Evolutionary conservation across 2,797 vertebrate species (phyloP).

Genomic region (Aplochiton taeniatus): DNA sequence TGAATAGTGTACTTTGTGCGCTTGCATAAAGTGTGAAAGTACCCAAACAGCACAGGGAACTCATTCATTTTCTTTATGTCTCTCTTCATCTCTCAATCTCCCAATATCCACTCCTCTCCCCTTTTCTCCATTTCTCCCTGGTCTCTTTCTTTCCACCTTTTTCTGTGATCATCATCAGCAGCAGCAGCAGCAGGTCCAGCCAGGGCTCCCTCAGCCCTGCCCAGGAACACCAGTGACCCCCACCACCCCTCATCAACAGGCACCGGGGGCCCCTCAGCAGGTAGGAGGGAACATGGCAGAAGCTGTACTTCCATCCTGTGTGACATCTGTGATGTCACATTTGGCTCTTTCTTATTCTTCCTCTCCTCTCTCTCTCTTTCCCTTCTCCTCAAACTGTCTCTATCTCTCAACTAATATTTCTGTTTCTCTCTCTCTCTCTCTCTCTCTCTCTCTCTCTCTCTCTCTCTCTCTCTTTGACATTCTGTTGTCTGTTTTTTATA

Average conservation of each 20-base stretch:
- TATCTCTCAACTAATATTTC: slow-evolving; percentile 29
- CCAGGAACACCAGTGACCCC: slow-evolving; percentile 54
- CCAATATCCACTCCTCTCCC: not conserved
- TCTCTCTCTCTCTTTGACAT: slow-evolving; percentile 37
- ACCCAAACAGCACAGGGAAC: not conserved
- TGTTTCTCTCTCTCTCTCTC: slow-evolving; percentile 9
- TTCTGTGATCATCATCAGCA: slow-evolving; percentile 3
- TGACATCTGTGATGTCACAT: not conserved
- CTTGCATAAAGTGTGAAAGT: too few species aligned
- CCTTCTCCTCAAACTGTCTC: slow-evolving; percentile 26
- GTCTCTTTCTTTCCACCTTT: not conserved
- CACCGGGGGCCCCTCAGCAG: slow-evolving; percentile 58
- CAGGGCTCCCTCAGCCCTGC: slow-evolving; percentile 54
- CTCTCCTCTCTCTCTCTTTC: slow-evolving; percentile 5
- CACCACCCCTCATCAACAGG: slow-evolving; percentile 57
- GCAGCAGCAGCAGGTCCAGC: slow-evolving; percentile 69
- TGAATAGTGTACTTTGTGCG: too few species aligned
- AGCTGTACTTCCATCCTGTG: not conserved
- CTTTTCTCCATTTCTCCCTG: slow-evolving; percentile 6
- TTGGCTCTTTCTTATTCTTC: not conserved
- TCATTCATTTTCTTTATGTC: slow-evolving; percentile 42
- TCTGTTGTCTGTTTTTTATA: slow-evolving; percentile 65
- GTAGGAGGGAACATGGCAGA: slow-evolving; percentile 17
- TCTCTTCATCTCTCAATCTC: slow-evolving; percentile 13
- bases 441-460: slow-evolving; percentile 28